Evolutionary conservation across 2,797 vertebrate species (phyloP).

Genomic region (Anomalospiza imberbis): DNA sequence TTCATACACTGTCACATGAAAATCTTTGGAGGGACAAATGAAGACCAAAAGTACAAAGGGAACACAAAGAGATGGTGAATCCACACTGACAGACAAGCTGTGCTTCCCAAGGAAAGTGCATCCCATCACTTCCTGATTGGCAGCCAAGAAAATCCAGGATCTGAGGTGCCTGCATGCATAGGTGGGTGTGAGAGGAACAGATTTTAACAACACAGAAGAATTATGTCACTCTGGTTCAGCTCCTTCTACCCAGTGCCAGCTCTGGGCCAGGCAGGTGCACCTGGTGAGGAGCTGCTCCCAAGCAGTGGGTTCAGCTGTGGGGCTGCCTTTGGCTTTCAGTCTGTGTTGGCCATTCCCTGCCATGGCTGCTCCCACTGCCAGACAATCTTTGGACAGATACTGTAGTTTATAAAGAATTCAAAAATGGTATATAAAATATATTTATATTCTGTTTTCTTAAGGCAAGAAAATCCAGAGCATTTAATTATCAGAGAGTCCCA

Average conservation of each 20-base stretch:
- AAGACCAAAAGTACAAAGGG: background rate
- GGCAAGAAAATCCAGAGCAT: background rate
- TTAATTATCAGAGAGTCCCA: background rate
- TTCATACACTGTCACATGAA: background rate
- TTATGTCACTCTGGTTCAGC: background rate
- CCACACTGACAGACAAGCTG: background rate
- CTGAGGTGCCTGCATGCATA: background rate
- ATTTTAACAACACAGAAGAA: background rate
- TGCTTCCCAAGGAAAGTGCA: background rate
- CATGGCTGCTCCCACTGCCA: background rate
- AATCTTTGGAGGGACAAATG: background rate
- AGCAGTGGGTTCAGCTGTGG: background rate
- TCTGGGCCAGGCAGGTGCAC: background rate
- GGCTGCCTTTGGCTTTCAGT: background rate
- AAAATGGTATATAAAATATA: background rate
- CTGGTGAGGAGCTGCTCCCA: background rate
- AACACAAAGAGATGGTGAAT: background rate
- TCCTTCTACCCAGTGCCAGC: background rate
- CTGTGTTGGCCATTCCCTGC: background rate
- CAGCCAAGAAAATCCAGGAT: background rate
- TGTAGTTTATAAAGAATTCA: background rate
- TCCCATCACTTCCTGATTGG: slow-evolving; percentile 25
- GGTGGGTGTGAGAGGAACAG: background rate
- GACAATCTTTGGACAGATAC: background rate
- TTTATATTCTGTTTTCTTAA: background rate